These are phyloP conservation scores for Caenorhabditis sulstoni DNA, from an alignment of 2,888 invertebrate species.

Conservation along the genomic window DNA sequence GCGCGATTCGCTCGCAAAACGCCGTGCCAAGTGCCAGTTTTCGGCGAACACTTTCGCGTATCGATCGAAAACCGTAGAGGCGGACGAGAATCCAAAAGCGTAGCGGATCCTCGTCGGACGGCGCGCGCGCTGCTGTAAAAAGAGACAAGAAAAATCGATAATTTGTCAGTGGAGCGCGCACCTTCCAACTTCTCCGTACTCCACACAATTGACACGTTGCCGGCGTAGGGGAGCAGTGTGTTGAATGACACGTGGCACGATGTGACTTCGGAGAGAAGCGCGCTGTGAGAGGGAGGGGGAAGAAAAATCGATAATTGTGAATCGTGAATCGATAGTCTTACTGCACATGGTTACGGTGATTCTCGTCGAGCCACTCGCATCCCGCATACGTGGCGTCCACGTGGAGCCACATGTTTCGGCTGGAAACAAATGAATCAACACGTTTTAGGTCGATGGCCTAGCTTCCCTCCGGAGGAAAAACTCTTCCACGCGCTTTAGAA, in stretches of 20 bases:
- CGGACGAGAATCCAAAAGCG: conserved; percentile 56
- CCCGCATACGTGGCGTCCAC: conserved; percentile 56
- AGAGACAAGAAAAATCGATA: no score
- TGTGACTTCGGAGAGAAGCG: conserved; percentile 28
- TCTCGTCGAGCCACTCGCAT: conserved; percentile 49
- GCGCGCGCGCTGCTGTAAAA: conserved; percentile 14
- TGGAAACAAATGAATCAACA: not conserved
- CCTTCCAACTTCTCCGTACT: conserved; percentile 1
- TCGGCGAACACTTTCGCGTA: conserved; percentile 43
- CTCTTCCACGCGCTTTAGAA: no score
- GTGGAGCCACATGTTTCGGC: conserved; percentile 39
- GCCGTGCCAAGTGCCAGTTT: conserved; percentile 51
- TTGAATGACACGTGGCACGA: conserved; percentile 46
- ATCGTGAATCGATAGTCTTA: conserved; percentile 13
- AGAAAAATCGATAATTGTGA: not conserved
- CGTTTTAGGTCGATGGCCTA: not conserved
- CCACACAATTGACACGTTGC: conserved; percentile 41
- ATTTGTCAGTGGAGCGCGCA: no score
- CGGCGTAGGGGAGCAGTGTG: conserved; percentile 48
- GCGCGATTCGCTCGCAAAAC: conserved; percentile 36
- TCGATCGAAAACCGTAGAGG: conserved; percentile 50
- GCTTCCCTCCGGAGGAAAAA: no score
- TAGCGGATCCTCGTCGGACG: conserved; percentile 28
- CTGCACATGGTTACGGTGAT: conserved; percentile 41
- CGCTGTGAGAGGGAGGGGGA: conserved; percentile 23